A percentile compares a stretch with the other conserved stretches of the same genome.
Conservation (phyloP, 2,797 vertebrate genomes). For the Myiotriccus ornatus region DNA sequence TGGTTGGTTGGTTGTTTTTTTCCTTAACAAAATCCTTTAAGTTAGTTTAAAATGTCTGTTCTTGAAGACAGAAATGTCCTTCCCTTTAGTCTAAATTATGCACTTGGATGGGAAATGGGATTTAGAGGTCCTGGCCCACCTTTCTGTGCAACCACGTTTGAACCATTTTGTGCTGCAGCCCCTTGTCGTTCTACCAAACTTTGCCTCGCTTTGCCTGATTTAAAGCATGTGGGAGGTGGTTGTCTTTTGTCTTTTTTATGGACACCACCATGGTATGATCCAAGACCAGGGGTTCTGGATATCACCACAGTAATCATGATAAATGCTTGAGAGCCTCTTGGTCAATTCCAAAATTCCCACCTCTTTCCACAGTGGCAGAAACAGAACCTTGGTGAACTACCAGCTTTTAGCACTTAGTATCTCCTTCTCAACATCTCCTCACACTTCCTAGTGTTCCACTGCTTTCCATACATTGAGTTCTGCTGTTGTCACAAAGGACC, state of each 20-base stretch:
- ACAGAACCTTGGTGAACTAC: not conserved
- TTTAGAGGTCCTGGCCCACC: not conserved
- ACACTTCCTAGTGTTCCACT: not conserved
- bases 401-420: not conserved
- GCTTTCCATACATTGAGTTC: not conserved
- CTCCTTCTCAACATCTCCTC: not conserved
- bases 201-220: not conserved
- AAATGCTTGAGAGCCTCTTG: not conserved
- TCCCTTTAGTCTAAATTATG: not conserved
- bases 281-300: not conserved
- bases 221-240: not conserved
- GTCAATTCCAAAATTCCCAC: not conserved
- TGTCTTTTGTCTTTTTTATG: not conserved
- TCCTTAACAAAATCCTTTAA: not conserved
- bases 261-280: not conserved
- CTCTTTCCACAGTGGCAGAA: not conserved
- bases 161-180: not conserved
- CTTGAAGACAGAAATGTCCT: not conserved
- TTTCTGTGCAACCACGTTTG: not conserved
- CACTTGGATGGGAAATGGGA: not conserved
- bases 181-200: not conserved
- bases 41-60: not conserved
- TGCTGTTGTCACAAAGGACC: not conserved
- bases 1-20: too few species aligned
- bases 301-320: accelerated